These are phyloP conservation scores for Mus spretus DNA, from an alignment of 2,797 vertebrate genomes.

Conservation along the genomic window DNA sequence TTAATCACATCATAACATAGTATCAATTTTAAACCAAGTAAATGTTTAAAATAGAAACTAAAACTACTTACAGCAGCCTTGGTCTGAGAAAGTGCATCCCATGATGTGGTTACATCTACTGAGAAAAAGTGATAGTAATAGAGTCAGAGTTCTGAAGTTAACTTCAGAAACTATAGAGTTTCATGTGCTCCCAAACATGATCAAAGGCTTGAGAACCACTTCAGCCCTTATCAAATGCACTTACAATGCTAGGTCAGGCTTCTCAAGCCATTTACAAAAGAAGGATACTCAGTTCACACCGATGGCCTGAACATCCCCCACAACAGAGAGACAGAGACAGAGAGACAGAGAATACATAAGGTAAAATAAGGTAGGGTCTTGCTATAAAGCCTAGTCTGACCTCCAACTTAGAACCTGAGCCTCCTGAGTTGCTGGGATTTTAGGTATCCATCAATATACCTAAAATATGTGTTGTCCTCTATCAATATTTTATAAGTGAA, in stretches of 20 bases:
- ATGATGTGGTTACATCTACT: constrained; percentile 92
- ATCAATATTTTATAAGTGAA: constrained; percentile 40
- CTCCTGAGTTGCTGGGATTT: neutral
- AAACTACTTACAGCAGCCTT: constrained; percentile 96
- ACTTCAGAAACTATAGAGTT: constrained; percentile 42
- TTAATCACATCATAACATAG: constrained; percentile 52
- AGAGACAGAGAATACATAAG: neutral
- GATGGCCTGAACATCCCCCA: constrained; percentile 22
- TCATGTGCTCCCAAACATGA: constrained; percentile 58
- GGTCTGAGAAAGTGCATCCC: constrained; percentile 94
- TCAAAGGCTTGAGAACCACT: constrained; percentile 54
- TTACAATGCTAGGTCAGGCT: neutral
- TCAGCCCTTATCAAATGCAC: constrained; percentile 18
- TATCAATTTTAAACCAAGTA: neutral
- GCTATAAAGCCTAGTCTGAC: neutral
- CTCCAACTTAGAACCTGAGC: neutral
- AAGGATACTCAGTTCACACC: constrained; percentile 17
- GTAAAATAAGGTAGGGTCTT: neutral
- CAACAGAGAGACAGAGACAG: no score
- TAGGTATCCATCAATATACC: neutral
- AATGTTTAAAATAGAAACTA: neutral
- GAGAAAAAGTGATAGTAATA: constrained; percentile 65
- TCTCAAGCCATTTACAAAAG: constrained; percentile 28
- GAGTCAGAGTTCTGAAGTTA: constrained; percentile 67
- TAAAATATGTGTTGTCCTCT: neutral